Evolutionary conservation across 2,113 vertebrate genomes (phyloP), one percentile per base, ranked within the genome.

Genomic region (Kryptolebias marmoratus): DNA sequence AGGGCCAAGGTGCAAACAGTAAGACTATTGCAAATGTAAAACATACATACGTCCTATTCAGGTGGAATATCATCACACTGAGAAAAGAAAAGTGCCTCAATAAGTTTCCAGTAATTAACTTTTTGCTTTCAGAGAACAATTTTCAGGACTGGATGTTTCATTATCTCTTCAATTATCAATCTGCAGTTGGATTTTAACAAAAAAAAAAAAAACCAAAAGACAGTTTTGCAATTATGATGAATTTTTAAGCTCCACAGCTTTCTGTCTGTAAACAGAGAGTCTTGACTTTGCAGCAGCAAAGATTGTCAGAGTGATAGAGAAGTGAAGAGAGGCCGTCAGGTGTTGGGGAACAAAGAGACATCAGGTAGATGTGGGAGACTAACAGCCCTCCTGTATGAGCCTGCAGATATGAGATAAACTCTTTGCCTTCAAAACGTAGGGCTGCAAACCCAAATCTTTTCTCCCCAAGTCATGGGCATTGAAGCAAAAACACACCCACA

Each of bases 371-470:
- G 78, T 68, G 80, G 81, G 78, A 81, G 80, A 89, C 81, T 87
- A 86, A 79, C 81, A 82, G 81, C 84, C 79, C 87, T 84, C 77
- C 80, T 74, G 89, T 82, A 84, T 86, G 66, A 70, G 89, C 87
- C 84, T 91, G 88, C 66, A 93, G 93, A 91, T 91, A 72, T 2
- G 64, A 86, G 90, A 93, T 94, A 91, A 92, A 90, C 67, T 56
- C 76, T 70, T 63, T 30, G 71, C 86, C 75, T 79, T 52, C 68
- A 77, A 86, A 69, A 84, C 80, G 70, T 60, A 68, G 70, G 61
- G 55, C 73, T 4, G 11, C 58, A 71, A 65, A 73, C 73, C 73
- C 73, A 77, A 80, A 80, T 44, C 11, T 60, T 56, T 64, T 72
- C 58, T 73, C 44, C 53, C 7, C 0, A 1, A 62, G 49, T 64